Evolutionary conservation across 2,797 vertebrate species (phyloP), one percentile per base, ranked within the genome.

Genomic region (Scyliorhinus canicula): DNA sequence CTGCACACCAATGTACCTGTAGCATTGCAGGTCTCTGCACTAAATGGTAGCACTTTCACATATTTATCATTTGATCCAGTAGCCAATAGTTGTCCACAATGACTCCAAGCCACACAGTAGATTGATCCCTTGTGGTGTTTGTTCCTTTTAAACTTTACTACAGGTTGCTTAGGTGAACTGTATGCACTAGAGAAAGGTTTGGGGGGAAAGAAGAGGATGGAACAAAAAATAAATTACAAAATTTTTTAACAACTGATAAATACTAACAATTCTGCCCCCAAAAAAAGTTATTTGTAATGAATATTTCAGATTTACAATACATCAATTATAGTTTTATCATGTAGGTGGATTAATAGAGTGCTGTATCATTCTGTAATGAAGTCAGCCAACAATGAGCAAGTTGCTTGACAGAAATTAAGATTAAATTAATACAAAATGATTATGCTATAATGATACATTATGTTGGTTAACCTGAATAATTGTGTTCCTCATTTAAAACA

Each of bases 51-150:
- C 86, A 99, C 99, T 97, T 99, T 99, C 93, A 99, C 98, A 0
- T 98, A 99, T 98, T 99, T 99, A 96, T 99, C 99, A 84, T 99
- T 99, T 94, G 99, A 99, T 95, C 99, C 99, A 4, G 99, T 99
- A 86, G 99, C 99, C 95, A 99, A 95, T 95, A 99, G 98, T 93
- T 99, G 98, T 47, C 99, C 99, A 95, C 99, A 99, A 95, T 98
- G 98, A 96, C 99, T 99, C 99, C 99, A 99, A 79, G 99, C 98
- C 94, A 99, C 98, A 86, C 99, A 99, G 96, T 99, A 99, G 96
- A 99, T 99, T 0, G 99, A 99, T 95, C 99, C 99, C 96, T 99
- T 99, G 96, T 99, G 99, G 96, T 99, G 99, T 96, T 99, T 99
- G 97, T 99, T 99, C 96, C 99, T 98, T 96, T 98, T 98, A 97